Conservation (phyloP, 2,797 vertebrate genomes). For the Microtus obscurus region DNA sequence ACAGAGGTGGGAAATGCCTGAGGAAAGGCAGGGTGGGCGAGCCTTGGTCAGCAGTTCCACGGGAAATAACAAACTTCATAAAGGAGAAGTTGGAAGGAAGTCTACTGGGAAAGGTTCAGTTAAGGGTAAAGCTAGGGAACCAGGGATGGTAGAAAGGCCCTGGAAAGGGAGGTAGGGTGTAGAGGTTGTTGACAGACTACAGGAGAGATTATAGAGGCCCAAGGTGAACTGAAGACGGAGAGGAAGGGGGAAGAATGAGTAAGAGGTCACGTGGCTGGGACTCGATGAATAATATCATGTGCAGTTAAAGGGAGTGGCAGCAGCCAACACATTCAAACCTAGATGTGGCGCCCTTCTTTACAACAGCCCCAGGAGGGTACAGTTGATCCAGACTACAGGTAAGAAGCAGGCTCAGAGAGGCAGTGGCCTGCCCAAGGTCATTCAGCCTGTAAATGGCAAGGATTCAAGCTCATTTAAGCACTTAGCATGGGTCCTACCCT, state of each 20-base stretch:
- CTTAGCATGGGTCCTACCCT: not conserved
- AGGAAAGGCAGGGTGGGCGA: not conserved
- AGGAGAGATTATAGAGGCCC: not conserved
- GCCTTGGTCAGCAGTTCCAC: not conserved
- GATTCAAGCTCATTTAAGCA: not conserved
- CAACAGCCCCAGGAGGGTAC: not conserved
- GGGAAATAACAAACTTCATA: not conserved
- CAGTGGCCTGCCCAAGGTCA: conserved; percentile 18
- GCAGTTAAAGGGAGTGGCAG: not conserved
- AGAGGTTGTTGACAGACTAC: not conserved
- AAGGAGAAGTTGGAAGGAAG: not conserved
- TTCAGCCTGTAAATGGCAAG: not conserved
- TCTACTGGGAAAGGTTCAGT: not conserved
- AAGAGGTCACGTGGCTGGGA: not conserved
- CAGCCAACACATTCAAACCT: not conserved
- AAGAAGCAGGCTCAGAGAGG: conserved; percentile 21
- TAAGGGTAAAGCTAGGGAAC: not conserved
- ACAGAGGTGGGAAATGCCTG: not conserved
- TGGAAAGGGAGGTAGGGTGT: not conserved
- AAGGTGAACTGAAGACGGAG: not conserved
- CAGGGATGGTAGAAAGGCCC: not conserved
- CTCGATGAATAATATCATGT: not conserved
- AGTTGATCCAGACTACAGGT: not conserved
- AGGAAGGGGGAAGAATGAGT: not conserved
- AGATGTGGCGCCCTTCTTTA: not conserved